Base-by-base conservation (phyloP, 2,888 invertebrate genomes). In the Volucella inflata region DNA sequence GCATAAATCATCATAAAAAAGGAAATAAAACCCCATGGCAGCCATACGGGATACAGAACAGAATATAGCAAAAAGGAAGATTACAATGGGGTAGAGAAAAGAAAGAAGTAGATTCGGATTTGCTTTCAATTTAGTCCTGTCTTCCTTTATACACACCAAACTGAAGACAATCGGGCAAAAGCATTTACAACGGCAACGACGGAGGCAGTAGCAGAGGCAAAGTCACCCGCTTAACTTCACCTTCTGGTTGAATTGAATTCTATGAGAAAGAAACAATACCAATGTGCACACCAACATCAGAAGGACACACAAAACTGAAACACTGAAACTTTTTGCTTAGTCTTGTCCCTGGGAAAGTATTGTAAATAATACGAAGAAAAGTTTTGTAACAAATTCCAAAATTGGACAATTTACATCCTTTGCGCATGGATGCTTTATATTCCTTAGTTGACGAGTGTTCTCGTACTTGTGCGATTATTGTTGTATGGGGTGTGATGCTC, bases 401-500 rank as follows among this genome's bases (percentile, higher is more conserved):
- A 81, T 81, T 81, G 81, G 38, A 76, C 81, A 70, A 81, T 81
- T 81, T 81, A 81, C 81, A 75, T 76, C 81, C 65, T 65, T 59
- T 67, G 64, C 70, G 51, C 76, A 76, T 71, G 81, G 70, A 57
- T 70, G 57, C 64, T 50, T 51, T 62, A 21, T 59, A 51, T 67
- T 36, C 12, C 67, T 30, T 48, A 11, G 17, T 16, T 50, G 2
- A 8, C 8, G 10, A 30, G 6, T 6, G 30, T 30, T 6, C 30
- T 30, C 6, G 30, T 30, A 30, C 8, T 0, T 64, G 30, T 64
- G 51, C 8, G 11, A 8, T 14, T 42, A n/a, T 46, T 21, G 11
- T 36, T 55, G 4, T 16, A 30, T 70, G 44, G 44, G 1, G 11
- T 60, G 30, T 53, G n/a, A 17, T 21, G 44, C 60, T 36, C 48